Evolutionary conservation across 2,888 invertebrate species (phyloP).

Genomic region (Epicampocera succincta): DNA sequence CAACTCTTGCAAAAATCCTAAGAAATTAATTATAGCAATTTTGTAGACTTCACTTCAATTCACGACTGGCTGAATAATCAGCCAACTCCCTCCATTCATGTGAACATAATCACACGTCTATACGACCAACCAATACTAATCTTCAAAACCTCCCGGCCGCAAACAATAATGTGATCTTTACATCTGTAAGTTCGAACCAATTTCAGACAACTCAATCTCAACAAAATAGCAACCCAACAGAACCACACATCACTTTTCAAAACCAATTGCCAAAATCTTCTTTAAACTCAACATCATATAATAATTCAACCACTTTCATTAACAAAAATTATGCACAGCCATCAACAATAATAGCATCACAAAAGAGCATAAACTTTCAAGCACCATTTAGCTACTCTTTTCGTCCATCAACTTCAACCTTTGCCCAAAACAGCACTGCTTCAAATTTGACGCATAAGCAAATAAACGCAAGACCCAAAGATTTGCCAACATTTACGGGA

Average conservation of each 20-base stretch:
- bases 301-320: slow-evolving; percentile 21
- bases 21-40: not conserved
- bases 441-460: too few species aligned
- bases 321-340: not conserved
- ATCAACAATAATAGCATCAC: too few species aligned
- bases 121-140: not conserved
- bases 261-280: too few species aligned
- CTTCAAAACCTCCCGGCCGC: too few species aligned
- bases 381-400: too few species aligned
- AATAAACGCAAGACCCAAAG: slow-evolving; percentile 39
- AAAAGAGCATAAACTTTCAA: too few species aligned
- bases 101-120: not conserved
- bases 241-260: too few species aligned
- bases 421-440: too few species aligned
- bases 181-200: slow-evolving; percentile 8
- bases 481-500: too few species aligned
- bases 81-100: not conserved
- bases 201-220: not conserved
- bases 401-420: too few species aligned
- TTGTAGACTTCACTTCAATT: not conserved
- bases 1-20: slow-evolving; percentile 13
- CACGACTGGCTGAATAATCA: slow-evolving; percentile 24
- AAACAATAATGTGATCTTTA: too few species aligned
- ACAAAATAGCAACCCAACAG: slow-evolving; percentile 12
- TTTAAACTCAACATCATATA: slow-evolving; percentile 21